phyloP scores from a whole-genome alignment of 2,113 vertebrate genomes.

The Scophthalmus maximus region DNA sequence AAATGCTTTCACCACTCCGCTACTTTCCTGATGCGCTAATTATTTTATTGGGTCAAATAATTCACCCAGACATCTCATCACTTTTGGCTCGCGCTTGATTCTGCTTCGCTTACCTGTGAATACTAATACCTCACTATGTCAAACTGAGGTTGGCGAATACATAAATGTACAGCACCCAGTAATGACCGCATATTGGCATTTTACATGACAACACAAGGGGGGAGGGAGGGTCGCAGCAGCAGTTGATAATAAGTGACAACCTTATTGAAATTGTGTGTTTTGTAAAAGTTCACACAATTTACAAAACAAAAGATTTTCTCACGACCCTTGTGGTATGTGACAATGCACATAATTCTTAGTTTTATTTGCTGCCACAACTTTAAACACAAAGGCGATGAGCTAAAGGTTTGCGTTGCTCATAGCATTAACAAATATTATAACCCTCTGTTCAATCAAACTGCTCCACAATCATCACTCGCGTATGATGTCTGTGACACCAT shows the following conservation, averaged over 20 bases:
- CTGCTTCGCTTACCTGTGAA: constrained; percentile 59
- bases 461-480: too few species aligned
- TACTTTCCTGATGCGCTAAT: constrained; percentile 70
- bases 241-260: constrained; percentile 29
- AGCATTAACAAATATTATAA: not conserved
- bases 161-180: constrained; percentile 54
- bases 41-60: constrained; percentile 80
- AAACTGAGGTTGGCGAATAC: constrained; percentile 36
- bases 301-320: not conserved
- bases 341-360: not conserved
- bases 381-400: not conserved
- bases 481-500: too few species aligned
- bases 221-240: constrained; percentile 11
- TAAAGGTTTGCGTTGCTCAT: not conserved
- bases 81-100: constrained; percentile 61
- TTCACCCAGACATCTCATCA: constrained; percentile 70
- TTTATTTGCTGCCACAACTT: not conserved
- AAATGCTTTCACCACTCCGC: constrained; percentile 75
- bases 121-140: constrained; percentile 48
- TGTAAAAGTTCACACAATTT: constrained; percentile 11
- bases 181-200: constrained; percentile 45
- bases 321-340: not conserved
- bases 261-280: not conserved
- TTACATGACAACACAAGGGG: not conserved
- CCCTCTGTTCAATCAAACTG: too few species aligned